Base-by-base conservation (phyloP, 1,140 invertebrate genomes). In the Physella acuta region DNA sequence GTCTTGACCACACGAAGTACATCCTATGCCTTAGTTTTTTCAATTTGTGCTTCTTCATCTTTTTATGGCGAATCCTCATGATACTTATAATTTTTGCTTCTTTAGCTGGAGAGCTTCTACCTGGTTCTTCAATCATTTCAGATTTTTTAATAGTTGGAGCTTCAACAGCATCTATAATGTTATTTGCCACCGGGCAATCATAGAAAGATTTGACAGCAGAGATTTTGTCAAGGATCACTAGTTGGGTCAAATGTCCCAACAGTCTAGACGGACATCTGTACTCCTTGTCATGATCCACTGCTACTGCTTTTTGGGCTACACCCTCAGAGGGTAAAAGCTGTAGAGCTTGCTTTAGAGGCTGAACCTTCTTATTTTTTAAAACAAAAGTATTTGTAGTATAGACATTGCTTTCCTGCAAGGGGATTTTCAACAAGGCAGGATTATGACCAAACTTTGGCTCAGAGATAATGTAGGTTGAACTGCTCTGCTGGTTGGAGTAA, bases 11-110 rank as follows among this genome's bases (percentile, higher is more conserved):
- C 17, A 68, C 17, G 63, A 70, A 67, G 30, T 59, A 44, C 67
- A 70, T 72, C 51, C 56, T 49, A 37, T 74, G 72, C 24, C 67
- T 53, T 24, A 70, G 51, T 44, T 74, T 74, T 37, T 67, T 72
- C 63, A 70, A 26, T 36, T 65, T 52, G 51, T 74, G 70, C 26
- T 65, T 60, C 55, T 74, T 74, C 73, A 72, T 74, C 58, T 74
- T 74, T 24, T 60, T 59, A 24, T 68, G 55, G 8, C 73, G 39
- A 37, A 71, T 74, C 51, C 62, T 72, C 37, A 71, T 33, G 24
- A 71, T 72, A n/a, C n/a, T n/a, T n/a, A n/a, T n/a, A 14, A 67
- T 60, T n/a, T 56, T 68, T 0, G 70, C 73, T 34, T 70, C 53
- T 49, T 65, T 74, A 5, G 16, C 33, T 1, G 62, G 44, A 49